A percentile compares a stretch with the other conserved stretches of the same genome.
Conservation (phyloP, 2,888 invertebrate species). For the Phengaris alcon region DNA sequence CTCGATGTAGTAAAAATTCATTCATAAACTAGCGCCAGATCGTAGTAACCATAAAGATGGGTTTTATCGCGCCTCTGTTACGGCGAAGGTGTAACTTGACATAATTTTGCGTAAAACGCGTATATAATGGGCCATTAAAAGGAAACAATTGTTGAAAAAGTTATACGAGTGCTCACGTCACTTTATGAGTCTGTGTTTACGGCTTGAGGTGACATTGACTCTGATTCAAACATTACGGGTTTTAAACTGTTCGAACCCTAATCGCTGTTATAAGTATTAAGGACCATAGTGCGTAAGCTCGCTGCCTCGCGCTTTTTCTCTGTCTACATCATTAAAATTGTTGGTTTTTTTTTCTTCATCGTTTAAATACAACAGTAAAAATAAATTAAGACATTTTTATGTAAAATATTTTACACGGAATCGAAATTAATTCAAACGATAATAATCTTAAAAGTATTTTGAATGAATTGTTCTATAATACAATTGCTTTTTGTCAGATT, state of each 20-base stretch:
- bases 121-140: conserved; percentile 78
- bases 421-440: background rate
- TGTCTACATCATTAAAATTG: background rate
- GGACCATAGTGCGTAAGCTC: background rate
- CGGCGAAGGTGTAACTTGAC: conserved; percentile 76
- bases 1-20: conserved; percentile 68
- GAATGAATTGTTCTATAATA: background rate
- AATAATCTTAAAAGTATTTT: conserved; percentile 9
- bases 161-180: conserved; percentile 76
- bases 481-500: background rate
- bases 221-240: conserved; percentile 75
- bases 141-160: conserved; percentile 79
- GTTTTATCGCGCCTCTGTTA: conserved; percentile 73
- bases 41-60: conserved; percentile 74
- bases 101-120: conserved; percentile 78
- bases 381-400: conserved; percentile 6
- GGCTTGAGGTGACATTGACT: conserved; percentile 77
- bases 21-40: conserved; percentile 72
- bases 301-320: background rate
- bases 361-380: background rate
- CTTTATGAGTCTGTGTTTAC: conserved; percentile 78
- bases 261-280: background rate
- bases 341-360: background rate
- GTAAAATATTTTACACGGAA: background rate
- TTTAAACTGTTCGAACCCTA: conserved; percentile 41